Base-by-base conservation (phyloP, 2,113 vertebrate genomes). In the Proterorhinus semilunaris region DNA sequence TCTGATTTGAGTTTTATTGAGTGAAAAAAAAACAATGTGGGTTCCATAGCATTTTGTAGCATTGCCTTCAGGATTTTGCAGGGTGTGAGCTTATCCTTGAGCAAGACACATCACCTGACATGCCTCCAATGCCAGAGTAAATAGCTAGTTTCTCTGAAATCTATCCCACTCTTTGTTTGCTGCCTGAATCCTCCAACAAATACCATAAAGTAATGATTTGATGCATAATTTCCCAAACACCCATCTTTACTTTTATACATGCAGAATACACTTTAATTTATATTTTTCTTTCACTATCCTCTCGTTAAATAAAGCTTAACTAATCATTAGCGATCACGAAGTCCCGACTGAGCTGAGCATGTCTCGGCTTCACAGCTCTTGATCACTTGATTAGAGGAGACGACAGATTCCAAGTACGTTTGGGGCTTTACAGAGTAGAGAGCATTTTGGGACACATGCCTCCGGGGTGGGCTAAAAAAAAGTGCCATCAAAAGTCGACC, bases 1-100 rank as follows among this genome's bases (percentile, higher is more conserved):
- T 82, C 81, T 86, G 82, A 86, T 83, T 72, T 80, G 53, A 58
- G 72, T 68, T 68, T 62, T 70, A 77, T 70, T 68, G 45, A 62
- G 65, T 36, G n/a, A n/a, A n/a, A 27, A 36, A 36, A 42, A 66
- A 44, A 44, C 58, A 61, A 8, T 13, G 8, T 8, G 15, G 7
- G 42, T 42, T 61, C 42, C 58, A 61, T 43, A 61, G 36, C 58
- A n/a, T 2, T 44, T 45, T n/a, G 16, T n/a, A 61, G 4, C 16
- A 61, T 4, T 44, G 58, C 49, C 12, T 8, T 8, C 13, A n/a
- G 21, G 21, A 21, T 21, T 3, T 36, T 36, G 1, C 27, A 27
- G 27, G 3, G 27, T 27, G 27, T 27, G 27, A 36, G 27, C 27
- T 36, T 36, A 36, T 36, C 27, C 27, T 36, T 36, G 27, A 3